Percentiles rank a stretch among this genome's conserved stretches.
phyloP scores from a whole-genome alignment of 2,113 vertebrate genomes.

The Eonycteris spelaea region DNA sequence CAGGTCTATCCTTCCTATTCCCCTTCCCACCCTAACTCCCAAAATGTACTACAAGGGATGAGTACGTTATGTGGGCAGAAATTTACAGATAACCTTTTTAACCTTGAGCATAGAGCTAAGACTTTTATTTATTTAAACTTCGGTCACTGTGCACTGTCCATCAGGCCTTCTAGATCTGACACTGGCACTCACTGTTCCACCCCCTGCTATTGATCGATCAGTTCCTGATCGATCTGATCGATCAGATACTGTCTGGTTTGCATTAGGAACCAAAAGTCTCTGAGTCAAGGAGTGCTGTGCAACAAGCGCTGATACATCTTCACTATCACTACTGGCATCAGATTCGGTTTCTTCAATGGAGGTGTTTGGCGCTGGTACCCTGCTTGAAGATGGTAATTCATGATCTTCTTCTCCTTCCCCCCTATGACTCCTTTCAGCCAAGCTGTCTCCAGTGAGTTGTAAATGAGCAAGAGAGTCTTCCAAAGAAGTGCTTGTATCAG shows the following conservation, averaged over 20 bases:
- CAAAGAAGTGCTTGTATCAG: slow-evolving; percentile 82
- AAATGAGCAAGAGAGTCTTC: slow-evolving; percentile 92
- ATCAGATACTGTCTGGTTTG: slow-evolving; percentile 82
- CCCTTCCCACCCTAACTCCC: slow-evolving; percentile 76
- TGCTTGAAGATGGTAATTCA: slow-evolving; percentile 84
- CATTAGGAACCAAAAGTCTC: slow-evolving; percentile 83
- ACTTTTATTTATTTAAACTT: slow-evolving; percentile 92
- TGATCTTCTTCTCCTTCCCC: slow-evolving; percentile 90
- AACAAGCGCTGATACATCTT: slow-evolving; percentile 78
- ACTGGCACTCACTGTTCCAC: slow-evolving; percentile 75
- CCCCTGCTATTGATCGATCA: slow-evolving; percentile 83
- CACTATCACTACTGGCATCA: slow-evolving; percentile 87
- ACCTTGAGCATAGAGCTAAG: slow-evolving; percentile 69
- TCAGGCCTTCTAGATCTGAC: slow-evolving; percentile 93
- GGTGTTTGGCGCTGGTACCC: slow-evolving; percentile 86
- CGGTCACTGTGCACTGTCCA: slow-evolving; percentile 95
- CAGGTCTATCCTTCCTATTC: slow-evolving; percentile 70
- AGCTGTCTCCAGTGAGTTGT: slow-evolving; percentile 87
- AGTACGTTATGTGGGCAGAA: slow-evolving; percentile 79
- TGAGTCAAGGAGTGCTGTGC: slow-evolving; percentile 78
- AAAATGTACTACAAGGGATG: slow-evolving; percentile 78
- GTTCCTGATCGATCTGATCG: slow-evolving; percentile 70
- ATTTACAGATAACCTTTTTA: slow-evolving; percentile 78
- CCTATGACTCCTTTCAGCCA: slow-evolving; percentile 87
- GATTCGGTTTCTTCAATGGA: slow-evolving; percentile 89